Base-by-base conservation (phyloP, 2,888 invertebrate species). In the Yponomeuta plumbellus region DNA sequence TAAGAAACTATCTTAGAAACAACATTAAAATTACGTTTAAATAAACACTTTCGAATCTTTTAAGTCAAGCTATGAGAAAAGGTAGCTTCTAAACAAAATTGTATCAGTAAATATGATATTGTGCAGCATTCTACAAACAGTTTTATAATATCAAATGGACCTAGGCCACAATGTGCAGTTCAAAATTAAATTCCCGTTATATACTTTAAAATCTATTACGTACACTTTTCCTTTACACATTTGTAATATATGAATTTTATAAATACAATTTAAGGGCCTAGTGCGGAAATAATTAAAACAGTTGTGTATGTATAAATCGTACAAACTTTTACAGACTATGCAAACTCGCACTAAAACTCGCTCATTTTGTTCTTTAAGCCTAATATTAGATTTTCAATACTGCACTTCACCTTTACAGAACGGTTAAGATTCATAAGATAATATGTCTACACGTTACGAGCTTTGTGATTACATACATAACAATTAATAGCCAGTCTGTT, bases 1-100 rank as follows among this genome's bases (percentile, higher is more conserved):
- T 72, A 71, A 71, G 71, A 69, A 69, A 76, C 75, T 67, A 63
- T 77, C 76, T 76, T 76, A 78, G 75, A 72, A 76, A 76, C 71
- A 75, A 73, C 71, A 73, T 70, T 69, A 71, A 40, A 20, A 70
- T 73, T 69, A 71, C 69, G 65, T 67, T 67, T 68, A 67, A 69
- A 70, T 69, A 71, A 70, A 67, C 61, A 67, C 69, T 65, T 67
- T 67, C 67, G 64, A 64, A 64, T 61, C n/a, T 0, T 34, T n/a
- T 6, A 61, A 26, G 61, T 26, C 61, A 61, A 61, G 10, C 17
- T 26, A 22, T 22, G 59, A 59, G 23, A 22, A 58, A 58, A 21
- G 1, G 23, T 59, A 20, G 22, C 13, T 59, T 22, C 22, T 59
- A 59, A 59, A 11, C 23, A 13, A 59, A 23, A 23, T 23, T 13